A percentile compares a stretch with the other conserved stretches of the same genome.
Conservation (phyloP, 2,888 invertebrate species). For the Lathronympha strigana region DNA sequence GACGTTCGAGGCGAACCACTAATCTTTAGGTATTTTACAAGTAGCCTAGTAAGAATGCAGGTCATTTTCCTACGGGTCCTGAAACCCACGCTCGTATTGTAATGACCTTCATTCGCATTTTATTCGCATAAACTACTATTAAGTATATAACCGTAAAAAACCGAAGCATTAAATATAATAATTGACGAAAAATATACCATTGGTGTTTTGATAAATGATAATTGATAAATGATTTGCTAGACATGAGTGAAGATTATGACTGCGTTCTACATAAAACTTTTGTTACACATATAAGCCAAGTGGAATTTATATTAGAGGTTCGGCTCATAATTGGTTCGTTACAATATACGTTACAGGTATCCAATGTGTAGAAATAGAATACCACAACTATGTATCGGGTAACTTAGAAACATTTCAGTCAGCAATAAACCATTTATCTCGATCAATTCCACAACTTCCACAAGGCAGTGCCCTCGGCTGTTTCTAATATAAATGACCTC, state of each 20-base stretch:
- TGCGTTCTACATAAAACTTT: neutral
- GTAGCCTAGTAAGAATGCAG: no score
- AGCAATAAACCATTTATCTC: neutral
- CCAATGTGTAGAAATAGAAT: neutral
- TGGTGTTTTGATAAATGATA: no score
- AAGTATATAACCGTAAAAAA: no score
- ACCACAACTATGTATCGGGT: neutral
- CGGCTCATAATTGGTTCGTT: neutral
- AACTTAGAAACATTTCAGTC: neutral
- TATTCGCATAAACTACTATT: no score
- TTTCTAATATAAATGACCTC: conserved; percentile 18
- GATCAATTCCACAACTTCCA: conserved; percentile 34
- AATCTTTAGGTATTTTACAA: no score
- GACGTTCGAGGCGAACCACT: no score
- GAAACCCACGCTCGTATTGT: no score
- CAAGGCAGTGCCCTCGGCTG: conserved; percentile 39
- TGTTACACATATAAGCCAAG: neutral
- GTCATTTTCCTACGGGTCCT: no score
- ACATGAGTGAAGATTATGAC: conserved; percentile 1
- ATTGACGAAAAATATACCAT: no score
- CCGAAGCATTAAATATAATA: neutral
- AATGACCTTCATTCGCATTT: no score
- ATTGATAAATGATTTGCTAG: neutral
- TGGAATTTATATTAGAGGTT: neutral
- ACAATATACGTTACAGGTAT: neutral